A percentile compares a stretch with the other conserved stretches of the same genome.
Evolutionary conservation across 2,888 invertebrate species (phyloP).

Genomic region (Caenorhabditis imperialis): DNA sequence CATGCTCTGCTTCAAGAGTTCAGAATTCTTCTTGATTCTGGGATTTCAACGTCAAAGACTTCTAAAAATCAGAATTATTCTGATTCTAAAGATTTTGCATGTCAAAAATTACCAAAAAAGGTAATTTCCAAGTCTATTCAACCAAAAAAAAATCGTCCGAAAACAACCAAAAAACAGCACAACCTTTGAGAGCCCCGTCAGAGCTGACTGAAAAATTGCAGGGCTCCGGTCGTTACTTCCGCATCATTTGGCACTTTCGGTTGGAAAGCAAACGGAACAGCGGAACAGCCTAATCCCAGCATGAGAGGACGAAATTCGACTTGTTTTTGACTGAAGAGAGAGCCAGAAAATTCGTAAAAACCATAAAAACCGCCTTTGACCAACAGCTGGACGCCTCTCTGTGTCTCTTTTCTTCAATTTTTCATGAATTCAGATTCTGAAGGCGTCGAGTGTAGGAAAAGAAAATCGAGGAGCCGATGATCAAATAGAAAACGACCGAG

Average conservation of each 20-base stretch:
- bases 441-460: no score
- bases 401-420: slow-evolving; percentile 19
- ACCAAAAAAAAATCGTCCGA: slow-evolving; percentile 25
- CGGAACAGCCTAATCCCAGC: slow-evolving; percentile 5
- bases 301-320: slow-evolving; percentile 28
- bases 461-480: no score
- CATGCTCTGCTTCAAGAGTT: no score
- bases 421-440: slow-evolving; percentile 5
- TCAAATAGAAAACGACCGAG: slow-evolving; percentile 15
- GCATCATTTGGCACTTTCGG: slow-evolving; percentile 32
- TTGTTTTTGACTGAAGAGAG: slow-evolving; percentile 36
- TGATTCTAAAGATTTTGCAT: slow-evolving; percentile 20
- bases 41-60: no score
- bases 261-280: slow-evolving; percentile 3
- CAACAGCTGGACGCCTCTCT: slow-evolving; percentile 34
- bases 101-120: slow-evolving; percentile 3
- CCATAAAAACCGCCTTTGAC: slow-evolving; percentile 39
- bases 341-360: slow-evolving; percentile 42
- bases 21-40: no score
- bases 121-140: not conserved
- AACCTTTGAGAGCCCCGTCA: no score
- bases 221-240: slow-evolving; percentile 22
- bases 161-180: no score
- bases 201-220: slow-evolving; percentile 35
- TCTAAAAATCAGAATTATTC: no score